Percentiles rank a stretch among this genome's conserved stretches.
phyloP scores from a whole-genome alignment of 2,888 invertebrate genomes.

The Stenichneumon culpator region DNA sequence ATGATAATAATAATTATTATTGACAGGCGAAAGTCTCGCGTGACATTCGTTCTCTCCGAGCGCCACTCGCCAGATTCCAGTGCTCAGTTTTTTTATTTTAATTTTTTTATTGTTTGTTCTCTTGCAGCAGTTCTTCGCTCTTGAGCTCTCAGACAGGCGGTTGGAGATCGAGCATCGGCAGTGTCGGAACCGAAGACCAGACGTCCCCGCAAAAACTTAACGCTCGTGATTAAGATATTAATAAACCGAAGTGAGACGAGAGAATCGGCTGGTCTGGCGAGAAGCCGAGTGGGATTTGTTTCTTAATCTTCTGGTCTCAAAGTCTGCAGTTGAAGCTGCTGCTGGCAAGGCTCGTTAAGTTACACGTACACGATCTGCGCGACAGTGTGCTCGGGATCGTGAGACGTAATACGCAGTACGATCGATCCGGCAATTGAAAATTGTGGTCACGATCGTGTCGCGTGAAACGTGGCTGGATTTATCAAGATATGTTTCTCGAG shows the following conservation, averaged over 20 bases:
- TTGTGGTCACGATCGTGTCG: slow-evolving; percentile 60
- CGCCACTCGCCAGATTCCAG: slow-evolving; percentile 11
- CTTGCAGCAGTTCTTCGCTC: slow-evolving; percentile 32
- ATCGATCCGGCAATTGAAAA: slow-evolving; percentile 49
- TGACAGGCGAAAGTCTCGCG: not conserved
- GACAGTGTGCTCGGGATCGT: slow-evolving; percentile 16
- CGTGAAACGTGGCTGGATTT: slow-evolving; percentile 49
- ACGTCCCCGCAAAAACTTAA: slow-evolving; percentile 68
- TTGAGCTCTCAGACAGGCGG: slow-evolving; percentile 20
- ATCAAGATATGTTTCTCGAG: slow-evolving; percentile 48
- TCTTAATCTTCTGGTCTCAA: slow-evolving; percentile 64
- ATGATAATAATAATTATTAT: not conserved
- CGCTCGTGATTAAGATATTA: slow-evolving; percentile 73
- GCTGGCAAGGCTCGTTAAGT: slow-evolving; percentile 1
- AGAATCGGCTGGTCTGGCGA: slow-evolving; percentile 47
- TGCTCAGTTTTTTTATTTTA: not conserved
- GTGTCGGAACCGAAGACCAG: slow-evolving; percentile 61
- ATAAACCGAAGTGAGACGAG: slow-evolving; percentile 57
- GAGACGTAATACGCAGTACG: slow-evolving; percentile 28
- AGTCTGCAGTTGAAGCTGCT: slow-evolving; percentile 21
- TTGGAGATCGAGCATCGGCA: slow-evolving; percentile 27
- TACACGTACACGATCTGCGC: not conserved
- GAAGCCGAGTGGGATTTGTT: slow-evolving; percentile 61
- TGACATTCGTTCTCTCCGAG: slow-evolving; percentile 6
- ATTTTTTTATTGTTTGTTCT: slow-evolving; percentile 19